phyloP scores from a whole-genome alignment of 2,888 invertebrate species.

The Sphinx pinastri region DNA sequence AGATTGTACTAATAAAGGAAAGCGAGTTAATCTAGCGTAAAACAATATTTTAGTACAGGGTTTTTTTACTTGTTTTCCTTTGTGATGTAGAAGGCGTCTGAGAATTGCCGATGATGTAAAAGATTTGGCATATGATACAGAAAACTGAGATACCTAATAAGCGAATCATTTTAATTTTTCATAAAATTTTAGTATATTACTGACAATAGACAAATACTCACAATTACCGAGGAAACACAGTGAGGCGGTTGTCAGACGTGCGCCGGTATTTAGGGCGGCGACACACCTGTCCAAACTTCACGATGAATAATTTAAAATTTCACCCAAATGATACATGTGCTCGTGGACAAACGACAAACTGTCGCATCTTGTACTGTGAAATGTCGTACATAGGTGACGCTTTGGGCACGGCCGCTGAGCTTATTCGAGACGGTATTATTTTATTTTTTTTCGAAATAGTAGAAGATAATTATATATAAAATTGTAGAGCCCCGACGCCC shows the following conservation, averaged over 20 bases:
- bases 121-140: too few species aligned
- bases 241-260: conserved; percentile 29
- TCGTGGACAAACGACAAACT: conserved; percentile 24
- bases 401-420: neutral
- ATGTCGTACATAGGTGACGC: conserved; percentile 6
- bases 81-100: too few species aligned
- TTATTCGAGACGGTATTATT: neutral
- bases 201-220: neutral
- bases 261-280: conserved; percentile 63
- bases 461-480: too few species aligned
- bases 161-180: too few species aligned
- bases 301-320: conserved; percentile 47
- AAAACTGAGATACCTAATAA: too few species aligned
- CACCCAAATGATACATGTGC: conserved; percentile 27
- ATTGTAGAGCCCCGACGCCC: too few species aligned
- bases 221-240: conserved; percentile 33
- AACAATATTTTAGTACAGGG: too few species aligned
- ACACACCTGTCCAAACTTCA: conserved; percentile 67
- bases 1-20: neutral
- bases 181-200: neutral
- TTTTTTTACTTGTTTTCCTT: too few species aligned
- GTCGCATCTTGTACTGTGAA: neutral
- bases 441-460: too few species aligned
- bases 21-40: too few species aligned
- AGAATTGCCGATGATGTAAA: too few species aligned